A percentile compares a stretch with the other conserved stretches of the same genome.
phyloP scores from a whole-genome alignment of 2,113 vertebrate species.

The Taxidea taxus region DNA sequence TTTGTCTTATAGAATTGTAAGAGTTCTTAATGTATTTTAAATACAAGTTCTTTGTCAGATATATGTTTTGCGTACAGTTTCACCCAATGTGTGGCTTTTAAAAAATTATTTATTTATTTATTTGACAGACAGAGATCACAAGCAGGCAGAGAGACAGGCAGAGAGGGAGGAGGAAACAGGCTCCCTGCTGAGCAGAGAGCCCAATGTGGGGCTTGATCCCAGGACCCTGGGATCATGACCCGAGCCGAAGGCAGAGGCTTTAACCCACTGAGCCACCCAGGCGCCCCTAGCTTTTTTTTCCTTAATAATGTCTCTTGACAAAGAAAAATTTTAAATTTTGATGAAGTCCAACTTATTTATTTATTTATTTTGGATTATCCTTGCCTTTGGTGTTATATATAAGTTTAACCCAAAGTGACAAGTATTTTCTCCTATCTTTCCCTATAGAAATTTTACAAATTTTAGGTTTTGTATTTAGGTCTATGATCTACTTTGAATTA shows the following conservation, averaged over 20 bases:
- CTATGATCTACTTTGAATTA: neutral
- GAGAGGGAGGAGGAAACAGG: no score
- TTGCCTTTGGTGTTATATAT: neutral
- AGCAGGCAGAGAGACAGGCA: no score
- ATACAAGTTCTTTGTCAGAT: neutral
- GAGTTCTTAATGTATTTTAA: neutral
- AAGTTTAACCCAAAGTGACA: neutral
- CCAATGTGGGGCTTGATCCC: no score
- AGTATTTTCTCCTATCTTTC: neutral
- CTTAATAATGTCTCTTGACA: neutral
- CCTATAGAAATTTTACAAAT: neutral
- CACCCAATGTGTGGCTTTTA: neutral
- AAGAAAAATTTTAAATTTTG: neutral
- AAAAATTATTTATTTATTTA: no score
- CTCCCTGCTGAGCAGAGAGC: no score
- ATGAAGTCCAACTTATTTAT: neutral
- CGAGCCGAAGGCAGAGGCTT: no score
- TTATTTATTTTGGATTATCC: neutral
- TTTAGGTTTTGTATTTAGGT: neutral
- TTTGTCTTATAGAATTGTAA: neutral
- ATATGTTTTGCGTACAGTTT: neutral
- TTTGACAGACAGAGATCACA: no score
- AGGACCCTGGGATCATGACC: no score
- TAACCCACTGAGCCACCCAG: no score
- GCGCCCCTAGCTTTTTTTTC: slow-evolving; percentile 28